Evolutionary conservation across 2,113 vertebrate species (phyloP), one percentile per base, ranked within the genome.

Genomic region (Larimichthys crocea): DNA sequence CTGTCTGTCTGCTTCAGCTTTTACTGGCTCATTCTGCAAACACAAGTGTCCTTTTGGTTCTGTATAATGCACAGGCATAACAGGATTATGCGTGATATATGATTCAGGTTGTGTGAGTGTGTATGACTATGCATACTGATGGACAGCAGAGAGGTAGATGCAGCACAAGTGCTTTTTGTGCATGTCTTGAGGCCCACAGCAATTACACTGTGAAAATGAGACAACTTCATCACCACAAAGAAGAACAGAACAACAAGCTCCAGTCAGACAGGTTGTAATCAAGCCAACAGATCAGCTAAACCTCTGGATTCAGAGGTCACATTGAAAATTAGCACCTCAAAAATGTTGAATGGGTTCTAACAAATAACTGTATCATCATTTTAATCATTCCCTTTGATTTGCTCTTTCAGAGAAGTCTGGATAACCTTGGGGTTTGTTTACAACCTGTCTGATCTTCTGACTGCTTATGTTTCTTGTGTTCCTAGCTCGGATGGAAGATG

Each of bases 31-130:
- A 57, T 40, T 50, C 20, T 48, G 10, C 17, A 70, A 65, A 80
- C 40, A 68, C 7, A 67, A 22, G 52, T 11, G 3, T 50, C 26
- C 10, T 79, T 66, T 49, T 76, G 3, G 12, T 26, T 57, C 68
- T 59, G 9, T 46, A n/a, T 31, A 19, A 48, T 74, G 40, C 48
- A n/a, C 24, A 64, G 17, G 19, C 69, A 85, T 2, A 15, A 9
- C 55, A 55, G 53, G 12, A 12, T 74, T 3, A 74, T 1, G 9
- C 22, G 56, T 42, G 16, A 59, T 42, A 52, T 55, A 68, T 17
- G 49, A 74, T 52, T 50, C 10, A 40, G 19, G 22, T 79, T 61
- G 3, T 44, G 76, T 50, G 44, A 50, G 16, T 49, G 44, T 49
- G 31, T 35, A 35, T 35, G 22, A 24, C 52, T 49, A 3, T 66